Evolutionary conservation across 1,140 invertebrate genomes (phyloP).

Genomic region (Tetramorium simillimum): DNA sequence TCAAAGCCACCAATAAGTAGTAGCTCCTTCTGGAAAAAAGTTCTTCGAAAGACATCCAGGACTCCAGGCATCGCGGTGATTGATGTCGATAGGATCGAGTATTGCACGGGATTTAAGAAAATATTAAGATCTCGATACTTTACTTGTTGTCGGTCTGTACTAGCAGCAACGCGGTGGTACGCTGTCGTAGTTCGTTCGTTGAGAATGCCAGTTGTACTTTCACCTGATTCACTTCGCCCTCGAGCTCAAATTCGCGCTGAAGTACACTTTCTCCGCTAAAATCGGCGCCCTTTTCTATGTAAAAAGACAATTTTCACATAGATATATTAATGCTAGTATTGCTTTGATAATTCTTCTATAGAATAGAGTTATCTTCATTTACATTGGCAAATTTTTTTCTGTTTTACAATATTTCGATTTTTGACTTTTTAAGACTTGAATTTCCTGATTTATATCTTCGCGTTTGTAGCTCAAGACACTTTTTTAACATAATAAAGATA

Average conservation of each 20-base stretch:
- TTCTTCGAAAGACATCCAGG: conserved; percentile 63
- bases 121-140: conserved; percentile 10
- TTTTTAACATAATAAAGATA: not conserved
- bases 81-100: not conserved
- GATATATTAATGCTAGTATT: not conserved
- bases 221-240: conserved; percentile 90
- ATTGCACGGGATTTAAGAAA: not conserved
- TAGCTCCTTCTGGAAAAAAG: conserved; percentile 90
- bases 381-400: no score
- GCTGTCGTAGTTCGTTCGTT: conserved; percentile 90
- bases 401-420: not conserved
- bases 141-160: conserved; percentile 94
- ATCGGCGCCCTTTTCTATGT: conserved; percentile 93
- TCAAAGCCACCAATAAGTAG: conserved; percentile 92
- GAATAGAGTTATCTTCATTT: no score
- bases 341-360: no score
- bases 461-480: not conserved
- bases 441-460: not conserved
- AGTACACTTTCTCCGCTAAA: conserved; percentile 94
- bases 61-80: not conserved
- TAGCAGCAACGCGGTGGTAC: conserved; percentile 91
- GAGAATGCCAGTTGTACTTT: conserved; percentile 94
- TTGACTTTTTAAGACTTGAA: not conserved
- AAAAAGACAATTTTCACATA: conserved; percentile 84
- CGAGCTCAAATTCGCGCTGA: conserved; percentile 90